A percentile compares a stretch with the other conserved stretches of the same genome.
Conservation (phyloP, 2,113 vertebrate genomes). For the Smithornis capensis region DNA sequence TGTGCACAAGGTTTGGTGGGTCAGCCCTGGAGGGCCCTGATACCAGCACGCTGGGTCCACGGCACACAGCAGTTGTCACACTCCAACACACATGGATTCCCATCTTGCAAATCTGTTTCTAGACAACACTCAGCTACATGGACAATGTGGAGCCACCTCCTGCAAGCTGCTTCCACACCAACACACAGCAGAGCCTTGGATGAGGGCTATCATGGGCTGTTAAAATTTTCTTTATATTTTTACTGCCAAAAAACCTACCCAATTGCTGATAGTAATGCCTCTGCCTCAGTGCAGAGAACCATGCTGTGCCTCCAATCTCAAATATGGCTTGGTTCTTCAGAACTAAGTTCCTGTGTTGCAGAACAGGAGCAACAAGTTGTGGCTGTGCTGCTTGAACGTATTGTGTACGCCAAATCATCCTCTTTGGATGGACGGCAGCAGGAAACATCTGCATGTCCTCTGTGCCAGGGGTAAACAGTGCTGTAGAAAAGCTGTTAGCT, state of each 20-base stretch:
- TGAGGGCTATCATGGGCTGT: not conserved
- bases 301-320: not conserved
- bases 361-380: not conserved
- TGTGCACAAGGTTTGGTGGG: not conserved
- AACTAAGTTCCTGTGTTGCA: too few relatives aligned
- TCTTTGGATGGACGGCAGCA: not conserved
- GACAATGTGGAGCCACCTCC: not conserved
- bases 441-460: not conserved
- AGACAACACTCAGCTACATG: not conserved
- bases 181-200: not conserved
- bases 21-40: not conserved
- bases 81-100: accelerated
- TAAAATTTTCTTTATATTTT: not conserved
- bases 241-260: not conserved
- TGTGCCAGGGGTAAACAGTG: not conserved
- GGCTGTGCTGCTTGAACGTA: not conserved
- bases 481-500: not conserved
- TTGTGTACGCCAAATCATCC: not conserved
- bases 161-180: not conserved
- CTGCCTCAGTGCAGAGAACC: accelerated
- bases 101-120: not conserved
- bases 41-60: not conserved
- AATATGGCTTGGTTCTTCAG: not conserved
- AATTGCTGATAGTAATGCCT: not conserved
- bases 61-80: not conserved